These are phyloP conservation scores for Ovis canadensis DNA, from an alignment of 2,113 vertebrate genomes.

Conservation along the genomic window DNA sequence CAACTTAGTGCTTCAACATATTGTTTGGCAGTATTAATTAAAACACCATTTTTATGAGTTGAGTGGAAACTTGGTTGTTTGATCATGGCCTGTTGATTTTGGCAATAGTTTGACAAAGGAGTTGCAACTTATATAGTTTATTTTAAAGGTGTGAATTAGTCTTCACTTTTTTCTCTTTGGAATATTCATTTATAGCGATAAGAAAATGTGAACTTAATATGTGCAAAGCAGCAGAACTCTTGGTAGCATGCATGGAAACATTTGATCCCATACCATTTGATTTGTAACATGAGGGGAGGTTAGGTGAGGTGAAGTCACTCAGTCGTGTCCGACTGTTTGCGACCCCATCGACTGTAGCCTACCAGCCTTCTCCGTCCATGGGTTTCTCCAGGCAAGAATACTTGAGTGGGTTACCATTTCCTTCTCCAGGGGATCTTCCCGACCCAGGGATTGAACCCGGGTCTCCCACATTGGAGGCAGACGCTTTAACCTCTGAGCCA, in stretches of 20 bases:
- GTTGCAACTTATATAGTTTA: background rate
- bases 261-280: background rate
- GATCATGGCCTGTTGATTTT: background rate
- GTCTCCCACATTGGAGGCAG: too few species aligned
- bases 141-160: conserved; percentile 37
- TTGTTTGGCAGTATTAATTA: background rate
- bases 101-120: background rate
- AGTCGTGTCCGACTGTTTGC: too few species aligned
- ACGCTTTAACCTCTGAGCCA: too few species aligned
- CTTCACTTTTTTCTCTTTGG: background rate
- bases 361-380: too few species aligned
- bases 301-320: too few species aligned
- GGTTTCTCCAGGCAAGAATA: too few species aligned
- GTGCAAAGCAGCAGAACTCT: background rate
- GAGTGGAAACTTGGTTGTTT: background rate
- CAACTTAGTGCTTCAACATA: background rate
- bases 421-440: too few species aligned
- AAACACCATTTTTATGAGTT: background rate
- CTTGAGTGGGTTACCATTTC: too few species aligned
- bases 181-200: conserved; percentile 4
- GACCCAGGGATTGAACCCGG: too few species aligned
- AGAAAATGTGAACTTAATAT: conserved; percentile 9
- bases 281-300: background rate
- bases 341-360: too few species aligned
- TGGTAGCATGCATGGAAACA: background rate